A percentile compares a stretch with the other conserved stretches of the same genome.
Evolutionary conservation across 2,113 vertebrate genomes (phyloP).

Genomic region (Athene cunicularia): DNA sequence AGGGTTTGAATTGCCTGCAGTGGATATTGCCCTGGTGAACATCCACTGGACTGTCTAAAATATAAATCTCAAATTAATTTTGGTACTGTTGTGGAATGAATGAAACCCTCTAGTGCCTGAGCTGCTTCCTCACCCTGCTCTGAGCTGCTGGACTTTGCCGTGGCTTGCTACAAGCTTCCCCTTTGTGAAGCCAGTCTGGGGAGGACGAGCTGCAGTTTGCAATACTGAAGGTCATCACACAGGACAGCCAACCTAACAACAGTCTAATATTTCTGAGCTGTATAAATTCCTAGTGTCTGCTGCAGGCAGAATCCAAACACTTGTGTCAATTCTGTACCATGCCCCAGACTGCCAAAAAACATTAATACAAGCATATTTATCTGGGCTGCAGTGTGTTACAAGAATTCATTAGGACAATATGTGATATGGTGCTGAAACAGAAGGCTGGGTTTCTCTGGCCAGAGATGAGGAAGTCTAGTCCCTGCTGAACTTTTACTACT

Average conservation of each 20-base stretch:
- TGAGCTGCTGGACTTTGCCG: background rate
- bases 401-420: conserved; percentile 80
- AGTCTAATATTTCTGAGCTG: background rate
- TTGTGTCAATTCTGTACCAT: conserved; percentile 69
- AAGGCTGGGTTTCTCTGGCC: conserved; percentile 73
- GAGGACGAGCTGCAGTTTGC: background rate
- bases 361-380: conserved; percentile 74
- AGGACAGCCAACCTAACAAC: conserved; percentile 1
- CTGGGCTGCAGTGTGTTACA: conserved; percentile 66
- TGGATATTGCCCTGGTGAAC: background rate
- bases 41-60: background rate
- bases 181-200: background rate
- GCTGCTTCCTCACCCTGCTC: background rate
- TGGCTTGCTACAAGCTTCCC: background rate
- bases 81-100: background rate
- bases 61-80: background rate
- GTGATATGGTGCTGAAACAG: conserved; percentile 81
- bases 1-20: background rate
- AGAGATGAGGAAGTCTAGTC: conserved; percentile 78
- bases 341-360: conserved; percentile 67
- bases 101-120: background rate
- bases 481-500: conserved; percentile 79
- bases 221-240: background rate
- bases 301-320: conserved; percentile 51
- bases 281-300: conserved; percentile 58